Percentiles rank a stretch among this genome's conserved stretches.
Conservation (phyloP, 2,888 invertebrate genomes). For the Hyppa rectilinea region DNA sequence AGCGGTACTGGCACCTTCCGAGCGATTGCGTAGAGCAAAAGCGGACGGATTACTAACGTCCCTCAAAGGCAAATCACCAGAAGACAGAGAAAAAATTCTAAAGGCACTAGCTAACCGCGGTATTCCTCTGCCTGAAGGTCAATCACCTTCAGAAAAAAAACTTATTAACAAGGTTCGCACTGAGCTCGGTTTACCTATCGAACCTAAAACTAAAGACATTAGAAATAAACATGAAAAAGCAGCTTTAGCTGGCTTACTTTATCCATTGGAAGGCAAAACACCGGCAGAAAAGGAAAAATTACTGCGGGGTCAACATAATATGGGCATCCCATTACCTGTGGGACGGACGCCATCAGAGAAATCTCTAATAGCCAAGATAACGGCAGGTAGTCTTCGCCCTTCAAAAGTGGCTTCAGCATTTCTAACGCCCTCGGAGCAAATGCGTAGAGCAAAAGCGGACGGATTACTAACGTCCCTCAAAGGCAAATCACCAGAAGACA, state of each 20-base stretch:
- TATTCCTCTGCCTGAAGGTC: slow-evolving; percentile 56
- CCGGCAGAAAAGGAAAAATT: slow-evolving; percentile 39
- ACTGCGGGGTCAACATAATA: slow-evolving; percentile 33
- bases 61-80: slow-evolving; percentile 28
- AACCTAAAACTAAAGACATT: neutral
- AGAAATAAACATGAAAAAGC: slow-evolving; percentile 2
- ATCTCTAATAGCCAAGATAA: slow-evolving; percentile 37
- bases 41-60: slow-evolving; percentile 23
- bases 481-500: slow-evolving; percentile 66
- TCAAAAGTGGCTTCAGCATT: neutral
- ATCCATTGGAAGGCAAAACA: slow-evolving; percentile 26
- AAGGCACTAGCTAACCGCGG: slow-evolving; percentile 34
- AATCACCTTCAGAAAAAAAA: slow-evolving; percentile 62
- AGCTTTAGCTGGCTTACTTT: neutral
- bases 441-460: slow-evolving; percentile 55
- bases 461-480: slow-evolving; percentile 35
- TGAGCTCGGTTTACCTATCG: slow-evolving; percentile 9
- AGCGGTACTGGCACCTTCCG: neutral
- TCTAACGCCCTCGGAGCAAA: slow-evolving; percentile 43
- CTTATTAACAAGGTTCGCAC: slow-evolving; percentile 12
- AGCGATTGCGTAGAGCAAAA: slow-evolving; percentile 24
- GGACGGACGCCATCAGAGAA: slow-evolving; percentile 42
- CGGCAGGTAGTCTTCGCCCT: neutral
- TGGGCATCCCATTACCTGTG: slow-evolving; percentile 38
- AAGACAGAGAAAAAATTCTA: slow-evolving; percentile 36